Percentiles rank a stretch among this genome's conserved stretches.
These are phyloP conservation scores for Peromyscus leucopus DNA, from an alignment of 2,113 vertebrate genomes.

Conservation along the genomic window DNA sequence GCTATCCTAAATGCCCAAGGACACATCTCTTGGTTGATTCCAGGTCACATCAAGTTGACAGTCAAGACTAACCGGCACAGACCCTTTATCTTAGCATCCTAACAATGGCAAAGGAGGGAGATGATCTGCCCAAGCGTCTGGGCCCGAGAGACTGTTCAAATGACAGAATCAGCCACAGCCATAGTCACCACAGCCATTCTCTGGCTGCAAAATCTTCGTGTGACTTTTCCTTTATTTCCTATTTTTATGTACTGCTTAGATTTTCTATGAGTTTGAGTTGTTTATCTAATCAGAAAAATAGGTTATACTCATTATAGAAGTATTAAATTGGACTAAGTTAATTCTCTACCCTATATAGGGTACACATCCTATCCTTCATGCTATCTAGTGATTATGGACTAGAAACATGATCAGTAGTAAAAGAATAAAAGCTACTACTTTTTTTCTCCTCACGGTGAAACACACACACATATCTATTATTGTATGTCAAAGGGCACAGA, in stretches of 20 bases:
- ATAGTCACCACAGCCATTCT: neutral
- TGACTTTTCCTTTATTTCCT: conserved; percentile 22
- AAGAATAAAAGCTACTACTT: neutral
- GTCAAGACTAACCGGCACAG: neutral
- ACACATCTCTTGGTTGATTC: neutral
- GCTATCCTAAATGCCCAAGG: neutral
- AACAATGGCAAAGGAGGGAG: neutral
- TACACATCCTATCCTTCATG: neutral
- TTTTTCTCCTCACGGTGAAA: neutral
- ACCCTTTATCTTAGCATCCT: neutral
- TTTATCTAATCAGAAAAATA: conserved; percentile 13
- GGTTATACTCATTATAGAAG: neutral
- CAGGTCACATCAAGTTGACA: neutral
- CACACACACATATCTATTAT: neutral
- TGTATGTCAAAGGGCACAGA: neutral
- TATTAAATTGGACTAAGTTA: neutral
- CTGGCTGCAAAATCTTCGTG: neutral
- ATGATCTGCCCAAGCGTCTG: neutral
- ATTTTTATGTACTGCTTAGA: neutral
- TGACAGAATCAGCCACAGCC: neutral
- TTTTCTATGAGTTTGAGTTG: neutral
- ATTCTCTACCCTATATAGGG: neutral
- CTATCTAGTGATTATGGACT: neutral
- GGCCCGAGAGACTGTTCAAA: neutral
- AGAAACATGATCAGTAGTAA: neutral